Evolutionary conservation across 2,888 invertebrate species (phyloP).

Genomic region (Glyphotaelius pellucidus): DNA sequence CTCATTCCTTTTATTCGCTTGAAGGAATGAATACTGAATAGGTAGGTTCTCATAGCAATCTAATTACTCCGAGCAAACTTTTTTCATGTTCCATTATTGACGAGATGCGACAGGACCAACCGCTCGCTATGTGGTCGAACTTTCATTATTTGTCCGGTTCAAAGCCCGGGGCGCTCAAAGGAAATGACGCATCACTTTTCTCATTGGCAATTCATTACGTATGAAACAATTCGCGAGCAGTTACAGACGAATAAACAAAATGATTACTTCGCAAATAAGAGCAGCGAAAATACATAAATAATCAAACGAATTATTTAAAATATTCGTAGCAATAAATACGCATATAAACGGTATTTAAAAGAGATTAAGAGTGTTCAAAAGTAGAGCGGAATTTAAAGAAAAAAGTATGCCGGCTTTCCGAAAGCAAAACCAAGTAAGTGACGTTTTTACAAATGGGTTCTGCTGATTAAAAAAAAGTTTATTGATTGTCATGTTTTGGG

Average conservation of each 20-base stretch:
- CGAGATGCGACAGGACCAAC: constrained; percentile 14
- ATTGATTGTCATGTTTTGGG: too few species aligned
- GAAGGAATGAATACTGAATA: background rate
- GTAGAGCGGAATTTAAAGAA: too few species aligned
- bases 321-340: background rate
- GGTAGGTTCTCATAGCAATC: background rate
- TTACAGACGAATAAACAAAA: constrained; percentile 23
- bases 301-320: background rate
- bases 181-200: constrained; percentile 51
- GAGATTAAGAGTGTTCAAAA: background rate
- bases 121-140: constrained; percentile 50
- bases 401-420: too few species aligned
- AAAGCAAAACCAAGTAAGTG: too few species aligned
- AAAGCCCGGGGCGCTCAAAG: constrained; percentile 29
- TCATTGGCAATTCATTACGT: constrained; percentile 50
- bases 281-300: background rate
- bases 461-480: too few species aligned
- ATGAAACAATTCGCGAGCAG: constrained; percentile 20
- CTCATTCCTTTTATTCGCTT: background rate
- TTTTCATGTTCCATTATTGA: constrained; percentile 12
- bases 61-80: background rate
- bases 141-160: constrained; percentile 43
- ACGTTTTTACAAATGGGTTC: too few species aligned
- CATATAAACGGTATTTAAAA: background rate
- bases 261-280: constrained; percentile 8